phyloP scores from a whole-genome alignment of 2,888 invertebrate genomes.

The Ligdia adustata region DNA sequence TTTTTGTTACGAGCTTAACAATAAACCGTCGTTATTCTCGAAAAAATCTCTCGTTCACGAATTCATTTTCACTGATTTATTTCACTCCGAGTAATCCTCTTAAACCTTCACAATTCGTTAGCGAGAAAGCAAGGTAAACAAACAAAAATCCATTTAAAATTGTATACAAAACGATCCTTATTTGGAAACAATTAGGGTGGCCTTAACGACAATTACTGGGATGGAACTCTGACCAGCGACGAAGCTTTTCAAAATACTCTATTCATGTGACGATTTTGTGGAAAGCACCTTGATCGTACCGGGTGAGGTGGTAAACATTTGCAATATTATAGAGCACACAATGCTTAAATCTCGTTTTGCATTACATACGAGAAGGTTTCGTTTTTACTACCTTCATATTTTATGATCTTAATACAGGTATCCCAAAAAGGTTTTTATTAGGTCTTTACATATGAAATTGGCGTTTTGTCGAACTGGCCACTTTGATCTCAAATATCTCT shows the following conservation, averaged over 20 bases:
- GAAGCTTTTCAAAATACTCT: slow-evolving; percentile 28
- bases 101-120: slow-evolving; percentile 49
- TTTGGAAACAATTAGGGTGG: slow-evolving; percentile 48
- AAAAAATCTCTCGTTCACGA: slow-evolving; percentile 24
- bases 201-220: slow-evolving; percentile 41
- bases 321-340: too few species aligned
- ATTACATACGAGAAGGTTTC: too few species aligned
- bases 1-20: slow-evolving; percentile 4
- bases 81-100: slow-evolving; percentile 47
- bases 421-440: too few species aligned
- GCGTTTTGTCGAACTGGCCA: too few species aligned
- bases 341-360: neutral
- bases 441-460: too few species aligned
- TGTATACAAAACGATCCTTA: slow-evolving; percentile 37
- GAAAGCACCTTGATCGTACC: too few species aligned
- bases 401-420: too few species aligned
- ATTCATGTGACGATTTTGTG: slow-evolving; percentile 32
- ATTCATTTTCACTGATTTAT: slow-evolving; percentile 44
- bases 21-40: slow-evolving; percentile 18
- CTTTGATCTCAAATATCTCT: too few species aligned
- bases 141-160: slow-evolving; percentile 50
- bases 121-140: slow-evolving; percentile 45
- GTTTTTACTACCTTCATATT: too few species aligned
- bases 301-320: too few species aligned
- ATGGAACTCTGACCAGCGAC: slow-evolving; percentile 19